These are phyloP conservation scores for Mastigias papua DNA, from an alignment of 30 jellyfish, hydroid and myxozoan genomes.

Conservation along the genomic window DNA sequence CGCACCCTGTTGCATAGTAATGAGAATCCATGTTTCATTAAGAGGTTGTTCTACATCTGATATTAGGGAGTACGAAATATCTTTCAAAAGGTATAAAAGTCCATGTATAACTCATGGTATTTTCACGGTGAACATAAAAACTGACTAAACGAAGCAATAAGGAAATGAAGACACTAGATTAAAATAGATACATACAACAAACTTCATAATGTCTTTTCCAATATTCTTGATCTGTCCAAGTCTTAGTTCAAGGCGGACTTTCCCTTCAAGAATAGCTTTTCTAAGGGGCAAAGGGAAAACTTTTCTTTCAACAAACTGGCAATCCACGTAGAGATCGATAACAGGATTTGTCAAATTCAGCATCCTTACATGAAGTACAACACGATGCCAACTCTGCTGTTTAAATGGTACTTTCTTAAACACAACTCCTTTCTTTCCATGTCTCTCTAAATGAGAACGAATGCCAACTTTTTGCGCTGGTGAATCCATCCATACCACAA, in stretches of 20 bases:
- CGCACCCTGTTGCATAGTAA: constrained; percentile 82
- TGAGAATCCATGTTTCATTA: not conserved
- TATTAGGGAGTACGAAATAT: no score
- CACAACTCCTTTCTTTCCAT: constrained; percentile 64
- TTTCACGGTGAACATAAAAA: not conserved
- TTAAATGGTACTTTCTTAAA: constrained; percentile 84
- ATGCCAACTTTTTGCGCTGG: constrained; percentile 88
- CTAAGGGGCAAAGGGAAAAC: constrained; percentile 69
- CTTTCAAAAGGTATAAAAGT: no score
- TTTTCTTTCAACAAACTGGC: constrained; percentile 79
- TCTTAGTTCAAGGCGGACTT: constrained; percentile 70
- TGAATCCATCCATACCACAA: constrained; percentile 86
- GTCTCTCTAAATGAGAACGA: constrained; percentile 73
- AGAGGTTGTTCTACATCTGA: no score
- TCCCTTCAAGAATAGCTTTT: constrained; percentile 74
- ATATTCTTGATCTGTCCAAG: constrained; percentile 83
- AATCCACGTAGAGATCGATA: constrained; percentile 85
- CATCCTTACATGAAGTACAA: constrained; percentile 74
- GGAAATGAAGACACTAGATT: no score
- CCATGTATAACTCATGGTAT: no score
- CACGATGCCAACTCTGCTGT: constrained; percentile 94
- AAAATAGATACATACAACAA: constrained; percentile 81
- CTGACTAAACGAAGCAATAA: no score
- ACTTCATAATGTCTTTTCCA: constrained; percentile 84
- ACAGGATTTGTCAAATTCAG: constrained; percentile 75